Conservation (phyloP, 2,113 vertebrate genomes). For the Strigops habroptila region DNA sequence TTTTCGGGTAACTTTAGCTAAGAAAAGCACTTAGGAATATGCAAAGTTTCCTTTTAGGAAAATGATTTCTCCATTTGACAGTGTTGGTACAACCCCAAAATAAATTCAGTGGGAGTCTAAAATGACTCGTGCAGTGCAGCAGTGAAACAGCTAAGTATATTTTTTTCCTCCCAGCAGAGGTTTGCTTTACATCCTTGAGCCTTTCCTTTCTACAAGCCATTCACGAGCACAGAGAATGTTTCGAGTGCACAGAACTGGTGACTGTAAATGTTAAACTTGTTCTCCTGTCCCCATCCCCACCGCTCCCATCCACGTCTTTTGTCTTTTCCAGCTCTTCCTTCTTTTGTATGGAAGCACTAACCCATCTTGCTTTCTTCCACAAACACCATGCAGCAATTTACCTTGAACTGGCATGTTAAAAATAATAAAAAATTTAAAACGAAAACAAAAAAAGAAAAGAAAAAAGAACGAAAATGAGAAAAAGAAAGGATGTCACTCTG, state of each 20-base stretch:
- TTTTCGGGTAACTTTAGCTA: conserved; percentile 63
- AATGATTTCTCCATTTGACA: conserved; percentile 62
- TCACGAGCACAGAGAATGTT: neutral
- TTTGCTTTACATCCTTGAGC: conserved; percentile 39
- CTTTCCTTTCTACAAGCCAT: neutral
- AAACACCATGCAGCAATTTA: neutral
- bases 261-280: conserved; percentile 5
- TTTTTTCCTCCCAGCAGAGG: conserved; percentile 42
- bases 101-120: conserved; percentile 64
- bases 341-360: neutral
- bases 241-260: neutral
- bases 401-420: neutral
- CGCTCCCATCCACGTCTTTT: neutral
- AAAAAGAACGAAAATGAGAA: neutral
- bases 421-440: neutral
- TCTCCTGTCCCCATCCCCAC: neutral
- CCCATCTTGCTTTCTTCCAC: neutral
- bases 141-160: conserved; percentile 41
- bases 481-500: conserved; percentile 12
- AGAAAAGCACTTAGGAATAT: conserved; percentile 60
- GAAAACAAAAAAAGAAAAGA: neutral
- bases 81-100: conserved; percentile 62
- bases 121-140: conserved; percentile 52
- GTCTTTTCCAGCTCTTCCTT: neutral
- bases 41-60: conserved; percentile 57